Base-by-base conservation (phyloP, 2,113 vertebrate genomes). In the Bufo gargarizans region DNA sequence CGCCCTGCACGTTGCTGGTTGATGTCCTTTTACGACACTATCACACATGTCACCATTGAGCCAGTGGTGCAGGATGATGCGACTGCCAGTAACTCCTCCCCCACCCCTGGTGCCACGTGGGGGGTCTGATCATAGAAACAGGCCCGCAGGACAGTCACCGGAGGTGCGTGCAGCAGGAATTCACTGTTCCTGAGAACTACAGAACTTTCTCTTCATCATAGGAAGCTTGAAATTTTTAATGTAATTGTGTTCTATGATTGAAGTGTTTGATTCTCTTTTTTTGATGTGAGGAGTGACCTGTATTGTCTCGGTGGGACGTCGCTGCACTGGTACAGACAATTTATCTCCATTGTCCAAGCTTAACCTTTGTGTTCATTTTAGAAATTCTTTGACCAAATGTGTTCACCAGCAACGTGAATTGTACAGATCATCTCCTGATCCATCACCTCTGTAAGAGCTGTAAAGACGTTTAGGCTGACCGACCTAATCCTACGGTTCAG, bases 331-430 rank as follows among this genome's bases (percentile, higher is more conserved):
- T 81, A 87, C 86, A 67, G 63, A 81, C 50, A 69, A 33, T 87
- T 81, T 63, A 72, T 47, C 53, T 47, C 76, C 47, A 56, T 65
- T n/a, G 14, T 71, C 47, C 65, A 20, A 17, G 63, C 77, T 87
- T 81, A 76, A 55, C 65, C 63, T 45, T 17, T 81, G 86, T 79
- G 55, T 83, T 58, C 58, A 82, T n/a, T 58, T 82, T 61, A 47
- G 61, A 61, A 69, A 56, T 49, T 77, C 47, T 88, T 19, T 59
- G 81, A 88, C 87, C 87, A 84, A 84, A 84, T 50, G 49, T 45
- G 49, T 88, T 84, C 87, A 88, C 87, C 87, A 88, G 87, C 87
- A 88, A 84, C 56, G 45, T 56, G 56, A 83, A 84, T 50, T 65
- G 82, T 69, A 69, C 82, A 67, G 63, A 71, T 84, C 82, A 71